Evolutionary conservation across 2,888 invertebrate species (phyloP).

Genomic region (Heliconius ethilla): DNA sequence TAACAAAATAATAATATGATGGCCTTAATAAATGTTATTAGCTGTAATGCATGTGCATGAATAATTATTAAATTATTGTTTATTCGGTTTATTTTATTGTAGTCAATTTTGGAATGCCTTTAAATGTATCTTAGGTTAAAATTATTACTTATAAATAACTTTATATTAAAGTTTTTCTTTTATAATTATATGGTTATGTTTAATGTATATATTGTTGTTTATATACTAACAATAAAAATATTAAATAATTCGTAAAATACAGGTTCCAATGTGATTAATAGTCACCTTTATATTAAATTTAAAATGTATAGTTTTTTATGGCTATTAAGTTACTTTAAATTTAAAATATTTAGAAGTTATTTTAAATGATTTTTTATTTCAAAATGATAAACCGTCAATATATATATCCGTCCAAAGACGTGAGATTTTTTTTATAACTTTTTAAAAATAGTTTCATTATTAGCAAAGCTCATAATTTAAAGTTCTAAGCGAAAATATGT

Average conservation of each 20-base stretch:
- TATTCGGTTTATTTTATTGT: constrained; percentile 7
- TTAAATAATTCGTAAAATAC: neutral
- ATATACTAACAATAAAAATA: neutral
- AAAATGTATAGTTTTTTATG: neutral
- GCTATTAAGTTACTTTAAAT: neutral
- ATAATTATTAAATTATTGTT: neutral
- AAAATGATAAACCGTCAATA: neutral
- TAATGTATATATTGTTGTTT: neutral
- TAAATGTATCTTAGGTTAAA: neutral
- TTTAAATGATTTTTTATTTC: neutral
- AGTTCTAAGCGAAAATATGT: neutral
- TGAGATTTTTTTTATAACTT: neutral
- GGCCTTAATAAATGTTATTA: constrained; percentile 5
- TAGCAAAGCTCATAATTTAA: neutral
- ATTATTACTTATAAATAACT: neutral
- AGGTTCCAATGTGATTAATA: neutral
- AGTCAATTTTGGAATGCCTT: constrained; percentile 15
- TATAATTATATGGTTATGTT: neutral
- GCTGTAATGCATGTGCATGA: constrained; percentile 14
- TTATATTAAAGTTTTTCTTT: neutral
- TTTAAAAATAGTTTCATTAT: neutral
- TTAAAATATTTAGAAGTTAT: neutral
- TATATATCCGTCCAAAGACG: constrained; percentile 17
- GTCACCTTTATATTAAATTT: neutral
- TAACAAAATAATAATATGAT: constrained; percentile 4